Base-by-base conservation (phyloP, 2,113 vertebrate genomes). In the Mirounga angustirostris region DNA sequence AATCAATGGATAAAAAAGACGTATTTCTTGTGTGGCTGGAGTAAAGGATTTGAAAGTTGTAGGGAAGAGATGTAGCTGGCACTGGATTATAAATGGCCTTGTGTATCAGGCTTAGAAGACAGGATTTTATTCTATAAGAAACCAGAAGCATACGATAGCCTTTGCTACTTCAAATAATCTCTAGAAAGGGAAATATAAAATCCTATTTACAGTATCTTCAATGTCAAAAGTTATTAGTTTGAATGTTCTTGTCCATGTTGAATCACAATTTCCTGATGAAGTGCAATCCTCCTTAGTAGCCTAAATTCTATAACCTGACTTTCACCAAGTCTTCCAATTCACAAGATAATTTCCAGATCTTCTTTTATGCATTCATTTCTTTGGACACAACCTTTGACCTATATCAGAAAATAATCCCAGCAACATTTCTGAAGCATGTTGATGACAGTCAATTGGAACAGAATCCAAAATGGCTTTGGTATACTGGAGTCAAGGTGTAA, bases 191-290 rank as follows among this genome's bases (percentile, higher is more conserved):
- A 89, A 91, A 33, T 63, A 36, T 7, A 18, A 78, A 73, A 90
- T 2, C 8, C 19, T 59, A 8, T 78, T 87, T 89, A 74, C 3
- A 22, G 85, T 61, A 16, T 67, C 21, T 80, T 96, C 80, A 90
- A 22, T 61, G 24, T 67, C 61, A 89, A 81, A 79, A 84, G n/a
- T 61, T 18, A 79, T 69, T 58, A 82, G 24, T 28, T 61, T 73
- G 36, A 88, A 46, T 96, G 11, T 71, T 82, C 58, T 86, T 85
- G 50, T 56, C 30, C 28, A 43, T 21, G 30, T 85, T 89, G 56
- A 95, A 92, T 59, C 73, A 89, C n/a, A 94, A 71, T 90, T 97
- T 94, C 52, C 26, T 59, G 56, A 43, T 18, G 63, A 96, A 91
- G 65, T 3, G 50, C 46, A 89, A 87, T 90, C 22, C 4, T 80